Evolutionary conservation across 2,113 vertebrate species (phyloP).

Genomic region (Sander lucioperca): DNA sequence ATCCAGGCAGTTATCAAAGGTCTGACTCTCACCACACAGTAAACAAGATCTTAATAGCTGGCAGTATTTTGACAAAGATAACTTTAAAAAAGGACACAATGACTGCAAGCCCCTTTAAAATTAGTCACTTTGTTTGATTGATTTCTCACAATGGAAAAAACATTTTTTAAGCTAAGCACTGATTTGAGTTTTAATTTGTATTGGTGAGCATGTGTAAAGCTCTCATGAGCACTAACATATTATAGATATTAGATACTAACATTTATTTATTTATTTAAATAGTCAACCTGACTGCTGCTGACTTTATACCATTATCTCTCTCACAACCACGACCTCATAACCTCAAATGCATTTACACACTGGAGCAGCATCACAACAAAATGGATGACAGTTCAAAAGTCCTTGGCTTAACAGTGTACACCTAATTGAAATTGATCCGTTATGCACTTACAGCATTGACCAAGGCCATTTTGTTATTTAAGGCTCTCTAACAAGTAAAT

Average conservation of each 20-base stretch:
- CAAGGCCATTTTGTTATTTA: slow-evolving; percentile 53
- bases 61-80: slow-evolving; percentile 1
- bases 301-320: background rate
- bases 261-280: background rate
- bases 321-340: background rate
- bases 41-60: slow-evolving; percentile 18
- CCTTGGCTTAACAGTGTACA: slow-evolving; percentile 52
- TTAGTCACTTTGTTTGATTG: too few relatives aligned
- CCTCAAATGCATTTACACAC: slow-evolving; percentile 36
- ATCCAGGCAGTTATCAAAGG: slow-evolving; percentile 17
- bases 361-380: slow-evolving; percentile 29
- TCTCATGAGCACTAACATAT: background rate
- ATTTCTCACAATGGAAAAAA: background rate
- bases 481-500: slow-evolving; percentile 40
- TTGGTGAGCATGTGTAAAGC: background rate
- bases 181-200: background rate
- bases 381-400: slow-evolving; percentile 43
- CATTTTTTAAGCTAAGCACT: background rate
- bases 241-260: too few relatives aligned
- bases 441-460: slow-evolving; percentile 37
- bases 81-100: background rate
- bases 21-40: slow-evolving; percentile 1
- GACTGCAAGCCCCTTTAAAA: background rate
- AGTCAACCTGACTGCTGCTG: background rate
- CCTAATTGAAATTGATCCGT: slow-evolving; percentile 67